These are phyloP conservation scores for Papio anubis DNA, from an alignment of 2,113 vertebrate genomes.

Conservation along the genomic window DNA sequence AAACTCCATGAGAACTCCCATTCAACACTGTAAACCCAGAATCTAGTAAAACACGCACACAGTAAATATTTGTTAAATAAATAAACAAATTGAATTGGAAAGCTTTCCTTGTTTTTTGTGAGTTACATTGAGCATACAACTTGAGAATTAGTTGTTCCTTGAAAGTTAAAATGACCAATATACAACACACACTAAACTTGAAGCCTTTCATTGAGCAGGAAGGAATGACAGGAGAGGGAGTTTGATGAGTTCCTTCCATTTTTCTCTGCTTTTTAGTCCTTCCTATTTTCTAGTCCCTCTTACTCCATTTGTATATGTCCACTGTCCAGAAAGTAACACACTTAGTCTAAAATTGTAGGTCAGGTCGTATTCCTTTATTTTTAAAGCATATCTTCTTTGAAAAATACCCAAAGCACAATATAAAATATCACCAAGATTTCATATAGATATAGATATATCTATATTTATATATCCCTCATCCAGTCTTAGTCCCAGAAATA, in stretches of 20 bases:
- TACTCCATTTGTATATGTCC: neutral
- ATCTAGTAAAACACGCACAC: neutral
- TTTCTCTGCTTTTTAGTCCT: neutral
- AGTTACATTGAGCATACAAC: neutral
- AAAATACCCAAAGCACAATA: neutral
- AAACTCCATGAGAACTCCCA: neutral
- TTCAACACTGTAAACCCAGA: neutral
- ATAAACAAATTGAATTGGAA: neutral
- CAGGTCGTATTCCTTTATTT: neutral
- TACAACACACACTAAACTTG: neutral
- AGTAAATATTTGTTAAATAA: neutral
- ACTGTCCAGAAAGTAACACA: neutral
- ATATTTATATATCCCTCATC: neutral
- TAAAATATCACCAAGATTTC: neutral
- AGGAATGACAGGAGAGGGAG: neutral
- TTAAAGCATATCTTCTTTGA: constrained; percentile 24
- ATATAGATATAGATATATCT: neutral
- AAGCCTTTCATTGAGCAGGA: neutral
- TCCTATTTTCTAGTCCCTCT: neutral
- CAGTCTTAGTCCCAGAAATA: neutral
- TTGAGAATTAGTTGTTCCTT: neutral
- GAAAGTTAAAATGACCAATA: neutral
- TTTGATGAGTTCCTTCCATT: neutral
- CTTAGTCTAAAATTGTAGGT: neutral
- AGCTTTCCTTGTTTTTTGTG: neutral